A percentile compares a stretch with the other conserved stretches of the same genome.
Evolutionary conservation across 2,888 invertebrate species (phyloP).

Genomic region (Megalurothrips usitatus): DNA sequence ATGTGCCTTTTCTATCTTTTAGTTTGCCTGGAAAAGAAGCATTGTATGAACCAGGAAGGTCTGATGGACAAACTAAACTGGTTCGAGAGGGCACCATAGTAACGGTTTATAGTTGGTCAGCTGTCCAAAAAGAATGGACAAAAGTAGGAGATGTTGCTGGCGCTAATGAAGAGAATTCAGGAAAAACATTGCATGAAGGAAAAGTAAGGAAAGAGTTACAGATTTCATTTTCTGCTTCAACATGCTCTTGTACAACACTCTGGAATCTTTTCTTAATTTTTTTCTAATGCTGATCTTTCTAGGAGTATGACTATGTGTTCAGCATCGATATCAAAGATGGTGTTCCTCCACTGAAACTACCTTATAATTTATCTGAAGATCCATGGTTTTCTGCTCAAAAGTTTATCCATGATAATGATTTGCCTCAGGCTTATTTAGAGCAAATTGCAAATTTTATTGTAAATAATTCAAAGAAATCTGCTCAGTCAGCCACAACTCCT

Average conservation of each 20-base stretch:
- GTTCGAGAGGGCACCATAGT: conserved; percentile 69
- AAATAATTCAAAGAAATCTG: conserved; percentile 61
- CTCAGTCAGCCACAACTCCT: conserved; percentile 40
- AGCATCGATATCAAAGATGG: conserved; percentile 93
- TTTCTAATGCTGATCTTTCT: conserved; percentile 29
- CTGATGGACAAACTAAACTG: conserved; percentile 81
- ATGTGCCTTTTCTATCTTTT: no score
- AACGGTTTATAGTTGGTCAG: conserved; percentile 75
- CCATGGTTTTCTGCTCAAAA: conserved; percentile 88
- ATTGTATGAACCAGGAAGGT: conserved; percentile 67
- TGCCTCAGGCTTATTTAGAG: conserved; percentile 83
- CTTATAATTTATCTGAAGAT: conserved; percentile 85
- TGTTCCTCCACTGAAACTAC: conserved; percentile 79
- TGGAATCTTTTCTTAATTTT: conserved; percentile 29
- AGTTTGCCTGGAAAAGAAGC: conserved; percentile 76
- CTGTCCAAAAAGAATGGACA: conserved; percentile 64
- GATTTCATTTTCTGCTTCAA: not conserved
- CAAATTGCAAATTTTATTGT: conserved; percentile 88
- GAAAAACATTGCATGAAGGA: conserved; percentile 78
- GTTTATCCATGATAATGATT: conserved; percentile 78
- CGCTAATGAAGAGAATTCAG: conserved; percentile 59
- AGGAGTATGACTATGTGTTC: conserved; percentile 93
- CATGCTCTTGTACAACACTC: not conserved
- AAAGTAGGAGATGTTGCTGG: conserved; percentile 89
- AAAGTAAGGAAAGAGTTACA: conserved; percentile 53